Conservation (phyloP, 1,140 invertebrate genomes). For the Ceratosolen fusciceps region DNA sequence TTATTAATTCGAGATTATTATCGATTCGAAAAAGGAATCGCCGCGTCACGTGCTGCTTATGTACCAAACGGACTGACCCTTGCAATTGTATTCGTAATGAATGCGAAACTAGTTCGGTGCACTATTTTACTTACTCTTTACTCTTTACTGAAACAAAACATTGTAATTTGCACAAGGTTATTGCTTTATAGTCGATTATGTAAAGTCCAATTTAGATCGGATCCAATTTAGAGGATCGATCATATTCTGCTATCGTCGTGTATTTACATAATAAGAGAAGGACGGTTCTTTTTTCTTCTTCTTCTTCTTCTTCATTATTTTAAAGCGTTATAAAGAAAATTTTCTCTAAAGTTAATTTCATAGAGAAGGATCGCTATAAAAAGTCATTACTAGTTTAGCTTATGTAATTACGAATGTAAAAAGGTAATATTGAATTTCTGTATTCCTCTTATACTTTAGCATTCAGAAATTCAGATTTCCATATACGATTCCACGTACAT, state of each 20-base stretch:
- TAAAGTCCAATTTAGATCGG: background rate
- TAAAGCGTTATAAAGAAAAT: conserved; percentile 5
- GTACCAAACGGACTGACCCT: too few relatives aligned
- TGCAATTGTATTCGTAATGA: too few relatives aligned
- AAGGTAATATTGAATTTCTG: background rate
- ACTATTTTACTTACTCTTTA: too few relatives aligned
- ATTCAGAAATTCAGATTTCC: background rate
- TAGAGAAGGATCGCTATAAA: background rate
- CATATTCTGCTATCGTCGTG: background rate
- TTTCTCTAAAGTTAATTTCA: background rate
- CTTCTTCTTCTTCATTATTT: too few relatives aligned
- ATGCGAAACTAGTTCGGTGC: too few relatives aligned
- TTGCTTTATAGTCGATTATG: background rate
- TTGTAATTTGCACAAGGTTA: background rate
- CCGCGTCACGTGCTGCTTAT: too few relatives aligned
- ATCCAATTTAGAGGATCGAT: background rate
- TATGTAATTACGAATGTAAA: background rate
- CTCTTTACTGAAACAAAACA: too few relatives aligned
- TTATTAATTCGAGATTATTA: too few relatives aligned
- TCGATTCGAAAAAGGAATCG: too few relatives aligned
- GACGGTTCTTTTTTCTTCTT: background rate
- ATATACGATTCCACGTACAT: background rate
- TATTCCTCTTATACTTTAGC: background rate
- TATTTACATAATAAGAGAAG: conserved; percentile 19
- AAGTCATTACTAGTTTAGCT: background rate